Evolutionary conservation across 1,140 invertebrate genomes (phyloP), one percentile per base, ranked within the genome.

Genomic region (Liolophura sinensis): DNA sequence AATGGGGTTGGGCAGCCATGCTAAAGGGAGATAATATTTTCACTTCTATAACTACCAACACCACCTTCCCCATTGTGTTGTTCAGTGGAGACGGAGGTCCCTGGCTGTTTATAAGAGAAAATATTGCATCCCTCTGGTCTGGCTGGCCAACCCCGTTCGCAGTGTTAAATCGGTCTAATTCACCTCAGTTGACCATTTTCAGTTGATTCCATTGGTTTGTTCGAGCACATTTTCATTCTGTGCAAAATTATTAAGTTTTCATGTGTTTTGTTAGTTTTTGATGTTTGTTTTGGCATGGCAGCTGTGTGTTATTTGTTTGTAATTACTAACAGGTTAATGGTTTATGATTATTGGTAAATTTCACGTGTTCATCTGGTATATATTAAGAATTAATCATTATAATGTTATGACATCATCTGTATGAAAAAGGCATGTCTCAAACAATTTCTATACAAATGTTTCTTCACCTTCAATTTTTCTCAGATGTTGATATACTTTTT

Each of bases 181-280:
- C n/a, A 20, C 51, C n/a, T 54, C 51, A 54, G n/a, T 54, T 20
- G 51, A 54, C 51, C 51, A 54, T n/a, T 54, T n/a, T 54, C 51
- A n/a, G n/a, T 54, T 54, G 24, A 54, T 54, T 54, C 24, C 31
- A 40, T 40, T 40, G 31, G 31, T 40, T 40, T 40, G 31, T 40
- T 40, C 31, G 9, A 40, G 31, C 31, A 9, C 31, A 40, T 40
- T 40, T 40, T 40, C 31, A 40, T 40, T 40, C 31, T 40, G 31
- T 40, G 31, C 31, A 40, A 40, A 24, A 54, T 54, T n/a, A 5
- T 54, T 4, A 54, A 7, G 3, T 20, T 54, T 54, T 12, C 12
- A 12, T 54, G 24, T 54, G 3, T 54, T 40, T 9, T 40, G 31
- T 40, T 40, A 40, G 9, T 40, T 40, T 40, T 40, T 40, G 31